Evolutionary conservation across 2,113 vertebrate species (phyloP).

Genomic region (Chaetura pelagica): DNA sequence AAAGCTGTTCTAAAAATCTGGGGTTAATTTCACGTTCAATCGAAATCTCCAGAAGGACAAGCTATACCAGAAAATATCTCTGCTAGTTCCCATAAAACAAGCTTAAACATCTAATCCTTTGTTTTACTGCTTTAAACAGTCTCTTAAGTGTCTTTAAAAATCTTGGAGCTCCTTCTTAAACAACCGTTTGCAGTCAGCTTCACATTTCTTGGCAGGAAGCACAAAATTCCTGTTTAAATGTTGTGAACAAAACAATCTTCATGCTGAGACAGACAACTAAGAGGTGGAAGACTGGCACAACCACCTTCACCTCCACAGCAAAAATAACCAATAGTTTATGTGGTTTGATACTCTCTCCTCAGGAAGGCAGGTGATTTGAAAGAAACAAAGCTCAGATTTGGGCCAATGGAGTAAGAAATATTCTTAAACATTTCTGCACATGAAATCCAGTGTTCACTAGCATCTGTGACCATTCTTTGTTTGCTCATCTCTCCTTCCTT

Average conservation of each 20-base stretch:
- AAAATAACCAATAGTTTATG: not conserved
- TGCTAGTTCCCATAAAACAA: slow-evolving; percentile 32
- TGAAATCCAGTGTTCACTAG: not conserved
- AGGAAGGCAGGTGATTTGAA: not conserved
- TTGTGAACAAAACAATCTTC: not conserved
- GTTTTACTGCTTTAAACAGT: slow-evolving; percentile 38
- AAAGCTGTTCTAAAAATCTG: not conserved
- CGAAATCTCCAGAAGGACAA: slow-evolving; percentile 11
- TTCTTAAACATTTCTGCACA: not conserved
- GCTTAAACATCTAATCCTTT: slow-evolving; percentile 40
- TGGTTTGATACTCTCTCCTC: not conserved
- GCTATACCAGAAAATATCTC: slow-evolving; percentile 5
- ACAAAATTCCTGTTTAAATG: slow-evolving; percentile 44
- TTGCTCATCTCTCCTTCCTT: not conserved
- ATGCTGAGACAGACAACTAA: not conserved
- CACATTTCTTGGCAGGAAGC: slow-evolving; percentile 2
- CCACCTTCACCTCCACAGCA: not conserved
- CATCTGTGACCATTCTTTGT: not conserved
- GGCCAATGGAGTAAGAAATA: not conserved
- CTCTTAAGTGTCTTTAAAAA: slow-evolving; percentile 44
- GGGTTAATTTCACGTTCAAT: not conserved
- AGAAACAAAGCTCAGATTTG: not conserved
- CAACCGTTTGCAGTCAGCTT: slow-evolving; percentile 41
- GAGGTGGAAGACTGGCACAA: not conserved
- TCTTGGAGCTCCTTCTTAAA: slow-evolving; percentile 59